Evolutionary conservation across 2,888 invertebrate genomes (phyloP), one percentile per base, ranked within the genome.

Genomic region (Aphelenchoides bicaudatus): DNA sequence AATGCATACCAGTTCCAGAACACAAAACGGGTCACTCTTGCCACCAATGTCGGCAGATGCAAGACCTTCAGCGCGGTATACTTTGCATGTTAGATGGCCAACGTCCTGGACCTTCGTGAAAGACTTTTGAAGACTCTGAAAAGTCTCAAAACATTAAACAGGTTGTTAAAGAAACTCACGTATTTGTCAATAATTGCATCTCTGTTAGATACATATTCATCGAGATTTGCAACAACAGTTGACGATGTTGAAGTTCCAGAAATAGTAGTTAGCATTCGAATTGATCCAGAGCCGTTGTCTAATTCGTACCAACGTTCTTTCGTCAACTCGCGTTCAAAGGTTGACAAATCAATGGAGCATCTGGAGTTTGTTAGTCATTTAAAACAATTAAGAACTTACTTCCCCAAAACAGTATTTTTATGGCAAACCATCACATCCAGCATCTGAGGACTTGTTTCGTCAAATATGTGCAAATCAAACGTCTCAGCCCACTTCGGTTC

Each of bases 11-110:
- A 98, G 83, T 48, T 67, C 67, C 21, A 98, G 81, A 0, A 98
- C 94, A 81, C 93, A 94, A 82, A 96, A 98, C 0, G 98, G 98
- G 82, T 98, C 98, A 47, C 93, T 93, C 80, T 96, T 96, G 16
- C 80, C 80, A 0, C 93, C 93, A 38, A 96, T 84, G 80, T 98
- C 96, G 0, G 94, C 93, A 0, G 94, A 88, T 0, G 89, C 90
- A 27, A 98, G 83, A 1, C 91, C 92, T 72, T 85, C 85, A 6
- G 87, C 87, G 78, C 84, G 83, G 78, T 86, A 89, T 1, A 94
- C 93, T 83, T 93, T 93, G 0, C 94, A 91, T 21, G 90, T 90
- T 0, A 96, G 83, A 84, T 91, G 89, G 0, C 96, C 96, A 1
- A 96, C 88, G 75, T 96, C 94, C 64, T 87, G 84, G 0, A 89